A percentile compares a stretch with the other conserved stretches of the same genome.
Evolutionary conservation across 2,797 vertebrate genomes (phyloP).

Genomic region (Rhinogobio ventralis): DNA sequence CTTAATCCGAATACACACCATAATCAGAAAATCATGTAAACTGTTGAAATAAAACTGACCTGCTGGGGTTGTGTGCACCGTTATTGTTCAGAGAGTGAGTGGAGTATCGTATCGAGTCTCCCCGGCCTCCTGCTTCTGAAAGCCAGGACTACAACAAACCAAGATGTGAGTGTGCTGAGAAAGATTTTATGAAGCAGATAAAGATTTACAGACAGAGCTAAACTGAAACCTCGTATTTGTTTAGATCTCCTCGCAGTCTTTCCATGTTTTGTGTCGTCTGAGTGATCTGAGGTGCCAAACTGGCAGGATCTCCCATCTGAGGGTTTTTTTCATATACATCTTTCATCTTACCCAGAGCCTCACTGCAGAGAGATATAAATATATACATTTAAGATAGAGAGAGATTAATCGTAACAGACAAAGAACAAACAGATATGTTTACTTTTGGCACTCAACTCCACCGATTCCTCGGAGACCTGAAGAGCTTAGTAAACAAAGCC

Average conservation of each 20-base stretch:
- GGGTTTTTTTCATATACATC: slow-evolving; percentile 93
- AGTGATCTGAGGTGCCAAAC: slow-evolving; percentile 85
- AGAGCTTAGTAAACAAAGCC: slow-evolving; percentile 66
- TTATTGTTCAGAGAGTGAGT: slow-evolving; percentile 82
- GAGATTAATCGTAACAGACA: slow-evolving; percentile 31
- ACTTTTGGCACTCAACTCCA: slow-evolving; percentile 56
- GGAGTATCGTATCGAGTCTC: slow-evolving; percentile 76
- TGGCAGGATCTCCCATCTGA: slow-evolving; percentile 91
- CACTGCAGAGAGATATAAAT: slow-evolving; percentile 70
- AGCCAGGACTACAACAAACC: slow-evolving; percentile 81
- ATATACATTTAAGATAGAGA: slow-evolving; percentile 18
- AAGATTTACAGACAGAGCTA: not conserved
- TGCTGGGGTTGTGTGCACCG: slow-evolving; percentile 79
- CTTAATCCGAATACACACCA: not conserved
- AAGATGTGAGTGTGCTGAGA: not conserved
- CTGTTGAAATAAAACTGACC: slow-evolving; percentile 69
- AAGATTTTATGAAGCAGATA: not conserved
- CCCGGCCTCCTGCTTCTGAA: slow-evolving; percentile 83
- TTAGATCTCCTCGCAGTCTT: slow-evolving; percentile 82
- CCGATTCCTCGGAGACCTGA: slow-evolving; percentile 62
- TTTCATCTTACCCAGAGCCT: slow-evolving; percentile 93
- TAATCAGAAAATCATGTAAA: not conserved
- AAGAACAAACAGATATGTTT: slow-evolving; percentile 35
- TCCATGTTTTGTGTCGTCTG: slow-evolving; percentile 89
- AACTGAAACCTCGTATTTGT: slow-evolving; percentile 87